Conservation (phyloP, 2,888 invertebrate genomes). For the Trimorus sp. region DNA sequence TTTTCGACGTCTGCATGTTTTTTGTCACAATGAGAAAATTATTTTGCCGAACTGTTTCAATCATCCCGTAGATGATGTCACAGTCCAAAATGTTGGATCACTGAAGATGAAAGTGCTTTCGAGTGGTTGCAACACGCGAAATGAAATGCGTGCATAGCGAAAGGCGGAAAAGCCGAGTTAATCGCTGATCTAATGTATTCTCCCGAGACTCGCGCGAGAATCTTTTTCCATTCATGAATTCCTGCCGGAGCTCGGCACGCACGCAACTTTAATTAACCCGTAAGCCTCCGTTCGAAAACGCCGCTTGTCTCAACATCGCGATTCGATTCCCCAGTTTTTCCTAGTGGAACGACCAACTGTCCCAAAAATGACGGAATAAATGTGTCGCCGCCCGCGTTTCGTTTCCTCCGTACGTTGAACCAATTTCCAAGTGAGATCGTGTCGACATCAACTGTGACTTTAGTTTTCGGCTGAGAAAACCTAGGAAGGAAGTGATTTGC, state of each 20-base stretch:
- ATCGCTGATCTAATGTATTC: slow-evolving; percentile 66
- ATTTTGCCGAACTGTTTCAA: too few relatives aligned
- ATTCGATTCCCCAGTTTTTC: slow-evolving; percentile 31
- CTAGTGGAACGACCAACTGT: neutral
- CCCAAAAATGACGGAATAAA: neutral
- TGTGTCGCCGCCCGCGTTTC: neutral
- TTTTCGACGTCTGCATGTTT: too few relatives aligned
- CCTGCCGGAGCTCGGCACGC: slow-evolving; percentile 62
- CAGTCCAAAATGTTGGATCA: slow-evolving; percentile 40
- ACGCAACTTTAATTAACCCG: slow-evolving; percentile 68
- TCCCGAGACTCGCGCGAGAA: slow-evolving; percentile 64
- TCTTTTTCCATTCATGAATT: slow-evolving; percentile 71
- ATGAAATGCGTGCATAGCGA: slow-evolving; percentile 67
- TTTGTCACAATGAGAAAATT: too few relatives aligned
- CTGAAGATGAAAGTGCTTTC: slow-evolving; percentile 65
- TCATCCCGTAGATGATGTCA: slow-evolving; percentile 1
- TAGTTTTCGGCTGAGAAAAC: too few relatives aligned
- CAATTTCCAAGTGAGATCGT: neutral
- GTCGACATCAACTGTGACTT: too few relatives aligned
- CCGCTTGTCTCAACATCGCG: slow-evolving; percentile 29
- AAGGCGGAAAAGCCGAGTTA: slow-evolving; percentile 71
- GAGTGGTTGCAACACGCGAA: slow-evolving; percentile 59
- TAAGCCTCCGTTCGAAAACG: slow-evolving; percentile 34
- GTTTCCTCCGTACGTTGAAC: too few relatives aligned
- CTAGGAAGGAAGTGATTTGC: slow-evolving; percentile 60